These are phyloP conservation scores for Spodoptera exigua DNA, from an alignment of 2,888 invertebrate species.

Conservation along the genomic window DNA sequence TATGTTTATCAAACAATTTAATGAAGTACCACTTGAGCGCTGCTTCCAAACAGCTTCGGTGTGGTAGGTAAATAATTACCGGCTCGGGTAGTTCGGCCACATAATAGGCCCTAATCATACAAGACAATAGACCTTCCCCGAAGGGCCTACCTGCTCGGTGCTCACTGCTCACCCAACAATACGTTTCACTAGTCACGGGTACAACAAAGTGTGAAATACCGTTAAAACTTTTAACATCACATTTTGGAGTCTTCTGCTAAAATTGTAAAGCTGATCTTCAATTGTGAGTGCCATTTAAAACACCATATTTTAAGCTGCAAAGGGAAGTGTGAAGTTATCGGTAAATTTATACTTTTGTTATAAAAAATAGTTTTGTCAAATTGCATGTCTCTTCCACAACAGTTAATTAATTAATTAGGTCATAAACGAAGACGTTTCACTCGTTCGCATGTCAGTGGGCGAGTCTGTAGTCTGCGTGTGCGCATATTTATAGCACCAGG, in stretches of 20 bases:
- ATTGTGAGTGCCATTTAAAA: background rate
- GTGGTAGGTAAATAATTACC: conserved; percentile 56
- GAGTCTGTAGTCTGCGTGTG: conserved; percentile 47
- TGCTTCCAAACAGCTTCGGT: conserved; percentile 18
- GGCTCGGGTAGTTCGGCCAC: conserved; percentile 33
- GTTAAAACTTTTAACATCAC: conserved; percentile 37
- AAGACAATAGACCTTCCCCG: conserved; percentile 71
- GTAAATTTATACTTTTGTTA: no score
- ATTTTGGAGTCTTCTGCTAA: conserved; percentile 22
- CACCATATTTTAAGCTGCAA: no score
- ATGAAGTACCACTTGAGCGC: conserved; percentile 27
- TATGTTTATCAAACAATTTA: conserved; percentile 21
- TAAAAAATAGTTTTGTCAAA: conserved; percentile 34
- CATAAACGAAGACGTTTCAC: conserved; percentile 43
- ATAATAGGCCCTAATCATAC: conserved; percentile 60
- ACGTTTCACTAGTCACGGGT: conserved; percentile 52
- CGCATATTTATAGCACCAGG: conserved; percentile 52
- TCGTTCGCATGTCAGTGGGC: conserved; percentile 43
- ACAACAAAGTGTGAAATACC: conserved; percentile 45
- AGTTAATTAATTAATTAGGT: conserved; percentile 50
- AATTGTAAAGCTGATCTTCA: conserved; percentile 11
- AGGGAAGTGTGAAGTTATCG: no score
- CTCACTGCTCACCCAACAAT: conserved; percentile 59
- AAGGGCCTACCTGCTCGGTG: conserved; percentile 74
- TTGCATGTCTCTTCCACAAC: conserved; percentile 5